phyloP scores from a whole-genome alignment of 2,113 vertebrate species.

The Pterocles burchelli region DNA sequence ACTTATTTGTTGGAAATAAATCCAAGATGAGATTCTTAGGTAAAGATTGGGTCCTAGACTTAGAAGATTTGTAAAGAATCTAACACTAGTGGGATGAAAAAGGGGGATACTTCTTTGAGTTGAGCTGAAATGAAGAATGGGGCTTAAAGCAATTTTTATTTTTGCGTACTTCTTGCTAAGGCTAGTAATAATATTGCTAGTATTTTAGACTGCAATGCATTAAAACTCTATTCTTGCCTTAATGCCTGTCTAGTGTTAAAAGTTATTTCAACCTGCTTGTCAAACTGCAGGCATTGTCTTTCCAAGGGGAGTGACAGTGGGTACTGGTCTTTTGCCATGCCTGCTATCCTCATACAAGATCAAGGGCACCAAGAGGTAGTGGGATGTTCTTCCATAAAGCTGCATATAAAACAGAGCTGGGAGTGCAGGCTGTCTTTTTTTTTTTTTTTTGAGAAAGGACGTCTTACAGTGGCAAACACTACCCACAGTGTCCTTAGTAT shows the following conservation, averaged over 20 bases:
- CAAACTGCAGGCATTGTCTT: neutral
- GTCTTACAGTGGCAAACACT: neutral
- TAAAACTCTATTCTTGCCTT: neutral
- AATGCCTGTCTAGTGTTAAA: neutral
- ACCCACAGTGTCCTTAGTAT: neutral
- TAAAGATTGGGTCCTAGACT: neutral
- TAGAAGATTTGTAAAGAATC: neutral
- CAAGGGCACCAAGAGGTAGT: neutral
- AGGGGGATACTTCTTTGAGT: neutral
- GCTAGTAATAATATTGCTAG: neutral
- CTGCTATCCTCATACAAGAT: neutral
- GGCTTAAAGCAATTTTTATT: neutral
- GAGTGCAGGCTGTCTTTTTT: neutral
- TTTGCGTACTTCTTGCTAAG: neutral
- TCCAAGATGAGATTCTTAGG: neutral
- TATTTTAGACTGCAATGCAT: neutral
- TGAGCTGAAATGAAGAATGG: neutral
- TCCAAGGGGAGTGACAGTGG: neutral
- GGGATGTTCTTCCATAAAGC: neutral
- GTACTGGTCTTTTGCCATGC: neutral
- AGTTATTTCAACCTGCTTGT: neutral
- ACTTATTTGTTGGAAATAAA: neutral
- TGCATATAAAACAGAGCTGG: neutral
- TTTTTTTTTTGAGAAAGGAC: neutral
- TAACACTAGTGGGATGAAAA: neutral